These are phyloP conservation scores for Eptesicus fuscus DNA, from an alignment of 2,113 vertebrate species.

Conservation along the genomic window DNA sequence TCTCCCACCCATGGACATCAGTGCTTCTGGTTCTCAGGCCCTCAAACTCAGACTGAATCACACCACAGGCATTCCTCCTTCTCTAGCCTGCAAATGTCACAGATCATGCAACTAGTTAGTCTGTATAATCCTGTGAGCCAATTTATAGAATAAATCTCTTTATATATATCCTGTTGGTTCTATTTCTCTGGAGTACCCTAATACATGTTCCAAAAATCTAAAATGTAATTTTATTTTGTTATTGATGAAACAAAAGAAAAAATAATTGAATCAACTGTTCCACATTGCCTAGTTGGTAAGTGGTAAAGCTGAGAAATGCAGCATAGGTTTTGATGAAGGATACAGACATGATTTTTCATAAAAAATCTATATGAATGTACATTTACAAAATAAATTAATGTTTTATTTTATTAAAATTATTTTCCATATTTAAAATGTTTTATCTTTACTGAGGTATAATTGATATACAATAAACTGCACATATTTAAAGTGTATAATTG, in stretches of 20 bases:
- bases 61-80: neutral
- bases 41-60: neutral
- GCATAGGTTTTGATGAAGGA: neutral
- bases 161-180: neutral
- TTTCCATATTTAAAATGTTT: neutral
- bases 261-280: neutral
- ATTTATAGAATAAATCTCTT: neutral
- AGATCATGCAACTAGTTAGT: neutral
- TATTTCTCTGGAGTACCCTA: neutral
- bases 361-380: neutral
- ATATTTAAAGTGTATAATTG: neutral
- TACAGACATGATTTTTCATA: neutral
- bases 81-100: neutral
- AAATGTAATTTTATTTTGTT: neutral
- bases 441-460: neutral
- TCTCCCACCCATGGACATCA: neutral
- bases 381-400: neutral
- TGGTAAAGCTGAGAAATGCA: neutral
- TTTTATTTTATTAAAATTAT: neutral
- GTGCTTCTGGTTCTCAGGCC: neutral
- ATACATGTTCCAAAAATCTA: neutral
- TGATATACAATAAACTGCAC: neutral
- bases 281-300: neutral
- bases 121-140: neutral
- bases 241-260: neutral